phyloP scores from a whole-genome alignment of 1,140 invertebrate species.

The Ectropis grisescens region DNA sequence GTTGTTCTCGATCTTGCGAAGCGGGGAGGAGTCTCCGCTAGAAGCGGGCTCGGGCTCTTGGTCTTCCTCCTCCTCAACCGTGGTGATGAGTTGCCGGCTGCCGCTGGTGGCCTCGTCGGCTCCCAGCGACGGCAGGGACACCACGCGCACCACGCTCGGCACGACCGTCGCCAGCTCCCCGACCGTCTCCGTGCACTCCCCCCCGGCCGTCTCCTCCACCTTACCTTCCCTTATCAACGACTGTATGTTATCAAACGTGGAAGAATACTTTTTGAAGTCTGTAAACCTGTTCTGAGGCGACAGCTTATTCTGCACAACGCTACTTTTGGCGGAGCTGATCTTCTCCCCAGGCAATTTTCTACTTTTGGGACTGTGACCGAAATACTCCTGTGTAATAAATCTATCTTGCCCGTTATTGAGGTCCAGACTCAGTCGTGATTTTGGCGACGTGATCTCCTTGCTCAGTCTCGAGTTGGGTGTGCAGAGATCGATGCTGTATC shows the following conservation, averaged over 20 bases:
- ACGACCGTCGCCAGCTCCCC: slow-evolving; percentile 67
- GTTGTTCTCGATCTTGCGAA: slow-evolving; percentile 77
- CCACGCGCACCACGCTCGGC: slow-evolving; percentile 75
- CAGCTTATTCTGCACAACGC: slow-evolving; percentile 54
- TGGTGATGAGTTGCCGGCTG: slow-evolving; percentile 62
- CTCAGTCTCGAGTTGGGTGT: slow-evolving; percentile 69
- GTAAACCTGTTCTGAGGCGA: slow-evolving; percentile 69
- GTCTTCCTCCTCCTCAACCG: slow-evolving; percentile 76
- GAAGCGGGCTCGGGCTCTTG: slow-evolving; percentile 64
- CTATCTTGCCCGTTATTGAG: slow-evolving; percentile 70
- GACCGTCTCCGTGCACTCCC: slow-evolving; percentile 66
- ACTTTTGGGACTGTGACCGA: slow-evolving; percentile 64
- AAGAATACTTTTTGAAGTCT: slow-evolving; percentile 79
- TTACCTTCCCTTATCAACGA: slow-evolving; percentile 79
- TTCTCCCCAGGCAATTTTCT: slow-evolving; percentile 59
- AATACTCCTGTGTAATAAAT: slow-evolving; percentile 67
- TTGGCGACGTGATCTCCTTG: slow-evolving; percentile 72
- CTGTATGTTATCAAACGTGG: slow-evolving; percentile 85
- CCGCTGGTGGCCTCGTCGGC: slow-evolving; percentile 61
- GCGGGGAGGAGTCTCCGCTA: slow-evolving; percentile 70
- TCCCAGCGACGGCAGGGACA: slow-evolving; percentile 75
- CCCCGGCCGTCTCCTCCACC: slow-evolving; percentile 57
- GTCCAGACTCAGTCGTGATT: slow-evolving; percentile 72
- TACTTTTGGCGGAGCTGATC: slow-evolving; percentile 37
- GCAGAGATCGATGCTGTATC: slow-evolving; percentile 73